Conservation (phyloP, 92 coral and sea anemone genomes). For the Siderastrea radians region DNA sequence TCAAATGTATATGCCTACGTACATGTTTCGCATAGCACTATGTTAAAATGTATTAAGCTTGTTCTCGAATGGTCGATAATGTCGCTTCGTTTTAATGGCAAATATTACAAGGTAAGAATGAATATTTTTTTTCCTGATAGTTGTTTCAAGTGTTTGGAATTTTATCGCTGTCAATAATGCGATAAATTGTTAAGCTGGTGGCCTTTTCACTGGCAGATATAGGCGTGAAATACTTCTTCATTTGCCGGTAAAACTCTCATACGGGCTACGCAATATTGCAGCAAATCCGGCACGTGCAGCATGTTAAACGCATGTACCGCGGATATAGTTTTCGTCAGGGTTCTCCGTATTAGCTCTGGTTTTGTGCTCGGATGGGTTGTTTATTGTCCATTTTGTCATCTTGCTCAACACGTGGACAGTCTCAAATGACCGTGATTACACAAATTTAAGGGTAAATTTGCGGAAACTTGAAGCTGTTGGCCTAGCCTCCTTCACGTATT, state of each 20-base stretch:
- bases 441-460: too few relatives aligned
- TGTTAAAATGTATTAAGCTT: background rate
- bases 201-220: background rate
- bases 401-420: too few relatives aligned
- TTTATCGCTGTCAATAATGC: background rate
- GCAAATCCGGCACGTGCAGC: background rate
- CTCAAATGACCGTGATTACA: too few relatives aligned
- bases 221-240: slow-evolving; percentile 5
- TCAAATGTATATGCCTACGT: slow-evolving; percentile 7
- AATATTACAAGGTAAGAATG: slow-evolving; percentile 20
- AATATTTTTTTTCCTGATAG: background rate
- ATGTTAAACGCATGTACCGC: background rate
- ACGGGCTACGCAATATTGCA: background rate
- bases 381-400: background rate
- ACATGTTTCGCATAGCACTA: slow-evolving; percentile 33
- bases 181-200: background rate
- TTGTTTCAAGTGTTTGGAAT: background rate
- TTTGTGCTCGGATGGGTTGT: background rate
- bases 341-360: background rate
- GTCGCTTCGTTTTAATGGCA: slow-evolving; percentile 7
- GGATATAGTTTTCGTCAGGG: too few relatives aligned
- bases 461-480: too few relatives aligned
- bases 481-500: too few relatives aligned
- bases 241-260: background rate
- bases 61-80: slow-evolving; percentile 3